Evolutionary conservation across 2,888 invertebrate species (phyloP), one percentile per base, ranked within the genome.

Genomic region (Phaonia tiefii): DNA sequence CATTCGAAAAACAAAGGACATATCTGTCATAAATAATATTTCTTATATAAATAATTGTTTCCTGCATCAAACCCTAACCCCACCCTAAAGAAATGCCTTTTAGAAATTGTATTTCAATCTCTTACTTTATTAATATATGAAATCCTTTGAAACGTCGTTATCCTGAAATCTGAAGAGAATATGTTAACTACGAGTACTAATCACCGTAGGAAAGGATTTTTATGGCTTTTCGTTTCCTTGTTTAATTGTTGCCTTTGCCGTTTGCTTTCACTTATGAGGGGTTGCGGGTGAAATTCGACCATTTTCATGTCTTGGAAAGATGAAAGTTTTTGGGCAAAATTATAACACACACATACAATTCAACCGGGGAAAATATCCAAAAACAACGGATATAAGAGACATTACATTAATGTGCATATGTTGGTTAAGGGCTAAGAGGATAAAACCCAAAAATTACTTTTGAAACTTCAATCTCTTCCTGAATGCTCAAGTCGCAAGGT

Each of bases 121-220:
- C 37, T 31, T 11, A 17, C 31, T 0, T 22, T n/a, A 71, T 10
- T 31, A 20, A 46, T 11, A 60, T 58, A n/a, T 26, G 3, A 31
- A 17, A 49, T 49, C 31, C 49, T 75, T 75, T 69, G 44, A 4
- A 54, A 60, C 31, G 31, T 31, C 8, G 31, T 31, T 31, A 31
- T 31, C 39, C 42, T 37, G 60, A 72, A 79, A 78, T 75, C 42
- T 66, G 26, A 46, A 25, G 76, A 84, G 86, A 89, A 89, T 89
- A 89, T 89, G 89, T 86, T 88, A 88, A 86, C 88, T n/a, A n/a
- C n/a, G n/a, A n/a, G n/a, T n/a, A n/a, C n/a, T 89, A 89, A 89
- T 89, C 89, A 88, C 88, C 89, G 86, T 86, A 88, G 89, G 89
- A 89, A 89, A 89, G 88, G 88, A 88, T 87, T 89, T 89, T 89